phyloP scores from a whole-genome alignment of 2,888 invertebrate species.

The Tigriopus californicus region DNA sequence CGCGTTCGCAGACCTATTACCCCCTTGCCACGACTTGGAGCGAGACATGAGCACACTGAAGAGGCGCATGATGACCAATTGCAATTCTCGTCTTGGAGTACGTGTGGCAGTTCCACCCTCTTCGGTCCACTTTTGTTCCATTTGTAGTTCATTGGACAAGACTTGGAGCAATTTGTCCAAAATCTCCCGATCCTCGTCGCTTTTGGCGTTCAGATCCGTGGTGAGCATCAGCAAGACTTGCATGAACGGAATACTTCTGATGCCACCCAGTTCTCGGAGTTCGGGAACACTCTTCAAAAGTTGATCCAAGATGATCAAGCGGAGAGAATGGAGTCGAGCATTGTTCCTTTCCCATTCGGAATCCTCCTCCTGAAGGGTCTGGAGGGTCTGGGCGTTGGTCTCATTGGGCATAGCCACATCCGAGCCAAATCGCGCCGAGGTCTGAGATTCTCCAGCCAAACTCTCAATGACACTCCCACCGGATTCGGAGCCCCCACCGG shows the following conservation, averaged over 20 bases:
- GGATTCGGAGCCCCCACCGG: constrained; percentile 53
- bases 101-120: constrained; percentile 31
- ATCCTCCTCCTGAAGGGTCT: not conserved
- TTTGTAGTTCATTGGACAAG: constrained; percentile 36
- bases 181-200: constrained; percentile 55
- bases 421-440: constrained; percentile 18
- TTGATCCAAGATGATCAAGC: constrained; percentile 50
- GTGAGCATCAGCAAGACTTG: constrained; percentile 77
- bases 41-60: constrained; percentile 64
- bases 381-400: constrained; percentile 28
- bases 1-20: constrained; percentile 17
- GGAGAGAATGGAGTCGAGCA: constrained; percentile 39
- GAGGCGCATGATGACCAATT: constrained; percentile 66
- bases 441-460: constrained; percentile 12
- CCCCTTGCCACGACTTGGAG: constrained; percentile 33
- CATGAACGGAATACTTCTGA: constrained; percentile 71
- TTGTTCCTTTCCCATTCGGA: constrained; percentile 17
- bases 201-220: constrained; percentile 65
- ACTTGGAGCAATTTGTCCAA: constrained; percentile 53
- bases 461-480: constrained; percentile 73
- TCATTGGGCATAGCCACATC: constrained; percentile 21
- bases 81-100: constrained; percentile 59
- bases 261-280: constrained; percentile 55
- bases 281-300: constrained; percentile 57
- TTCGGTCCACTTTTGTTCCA: constrained; percentile 20